Evolutionary conservation across 2,888 invertebrate genomes (phyloP).

Genomic region (Idaea aversata): DNA sequence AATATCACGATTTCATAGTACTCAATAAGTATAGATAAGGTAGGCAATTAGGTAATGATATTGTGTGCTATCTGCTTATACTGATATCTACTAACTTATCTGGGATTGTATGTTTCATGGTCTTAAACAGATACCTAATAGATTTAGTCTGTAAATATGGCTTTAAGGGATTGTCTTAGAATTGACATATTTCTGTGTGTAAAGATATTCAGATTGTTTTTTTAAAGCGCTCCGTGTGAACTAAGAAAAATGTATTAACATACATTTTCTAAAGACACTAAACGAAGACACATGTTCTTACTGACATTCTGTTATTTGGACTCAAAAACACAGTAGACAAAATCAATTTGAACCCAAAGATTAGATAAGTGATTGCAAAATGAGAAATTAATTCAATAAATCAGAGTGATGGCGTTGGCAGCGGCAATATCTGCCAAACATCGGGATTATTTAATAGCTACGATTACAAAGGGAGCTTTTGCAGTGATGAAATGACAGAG

Average conservation of each 20-base stretch:
- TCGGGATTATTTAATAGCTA: slow-evolving; percentile 19
- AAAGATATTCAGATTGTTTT: too few species aligned
- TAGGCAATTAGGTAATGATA: too few species aligned
- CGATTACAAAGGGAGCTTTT: slow-evolving; percentile 10
- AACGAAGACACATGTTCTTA: not conserved
- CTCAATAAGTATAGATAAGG: too few species aligned
- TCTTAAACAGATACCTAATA: too few species aligned
- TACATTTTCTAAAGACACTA: too few species aligned
- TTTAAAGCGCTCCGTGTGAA: too few species aligned
- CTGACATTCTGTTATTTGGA: not conserved
- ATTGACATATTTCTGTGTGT: too few species aligned
- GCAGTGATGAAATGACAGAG: slow-evolving; percentile 10
- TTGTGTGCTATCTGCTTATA: not conserved
- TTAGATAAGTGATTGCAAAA: slow-evolving; percentile 25
- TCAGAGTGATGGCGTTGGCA: slow-evolving; percentile 14
- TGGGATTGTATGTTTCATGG: too few species aligned
- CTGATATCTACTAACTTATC: not conserved
- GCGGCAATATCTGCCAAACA: slow-evolving; percentile 28
- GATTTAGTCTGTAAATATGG: too few species aligned
- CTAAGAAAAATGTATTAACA: too few species aligned
- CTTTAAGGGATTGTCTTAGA: too few species aligned
- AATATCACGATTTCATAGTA: not conserved
- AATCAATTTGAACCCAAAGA: slow-evolving; percentile 6
- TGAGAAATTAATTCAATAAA: slow-evolving; percentile 46
- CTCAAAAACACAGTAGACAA: not conserved